Conservation (phyloP, 1,140 invertebrate species). For the Drosophila sproati region DNA sequence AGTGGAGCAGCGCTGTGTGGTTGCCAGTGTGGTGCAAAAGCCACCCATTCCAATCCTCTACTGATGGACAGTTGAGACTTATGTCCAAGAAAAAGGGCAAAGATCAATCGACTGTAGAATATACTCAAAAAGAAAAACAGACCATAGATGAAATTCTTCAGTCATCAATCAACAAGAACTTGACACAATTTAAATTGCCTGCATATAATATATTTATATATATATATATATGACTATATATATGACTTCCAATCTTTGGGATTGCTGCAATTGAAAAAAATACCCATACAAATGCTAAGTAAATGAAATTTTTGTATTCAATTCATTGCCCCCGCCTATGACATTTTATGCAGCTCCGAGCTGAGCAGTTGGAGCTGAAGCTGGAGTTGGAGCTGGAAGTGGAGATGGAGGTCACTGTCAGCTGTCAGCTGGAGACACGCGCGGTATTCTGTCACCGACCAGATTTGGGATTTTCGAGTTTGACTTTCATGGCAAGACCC, state of each 20-base stretch:
- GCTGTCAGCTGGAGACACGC: constrained; percentile 66
- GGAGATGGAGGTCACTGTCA: constrained; percentile 51
- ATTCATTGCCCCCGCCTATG: constrained; percentile 25
- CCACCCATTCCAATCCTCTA: constrained; percentile 37
- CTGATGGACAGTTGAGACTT: constrained; percentile 51
- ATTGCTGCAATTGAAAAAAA: constrained; percentile 57
- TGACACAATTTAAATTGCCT: constrained; percentile 71
- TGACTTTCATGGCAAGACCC: constrained; percentile 7
- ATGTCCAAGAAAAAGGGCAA: constrained; percentile 23
- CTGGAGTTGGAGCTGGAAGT: not conserved
- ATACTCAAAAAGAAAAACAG: constrained; percentile 6
- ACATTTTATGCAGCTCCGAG: constrained; percentile 22
- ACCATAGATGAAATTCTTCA: constrained; percentile 31
- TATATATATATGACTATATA: not conserved
- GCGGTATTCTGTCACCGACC: constrained; percentile 49
- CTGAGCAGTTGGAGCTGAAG: not conserved
- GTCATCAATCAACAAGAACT: constrained; percentile 73
- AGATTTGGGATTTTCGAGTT: constrained; percentile 50
- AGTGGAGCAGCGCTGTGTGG: constrained; percentile 17
- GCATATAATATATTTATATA: constrained; percentile 59
- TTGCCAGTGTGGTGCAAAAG: constrained; percentile 45
- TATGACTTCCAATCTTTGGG: not conserved
- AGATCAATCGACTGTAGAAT: constrained; percentile 61
- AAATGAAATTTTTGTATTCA: constrained; percentile 36
- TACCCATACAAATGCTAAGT: constrained; percentile 20